These are phyloP conservation scores for Xyliphius kryptos DNA, from an alignment of 2,113 vertebrate genomes.

Conservation along the genomic window DNA sequence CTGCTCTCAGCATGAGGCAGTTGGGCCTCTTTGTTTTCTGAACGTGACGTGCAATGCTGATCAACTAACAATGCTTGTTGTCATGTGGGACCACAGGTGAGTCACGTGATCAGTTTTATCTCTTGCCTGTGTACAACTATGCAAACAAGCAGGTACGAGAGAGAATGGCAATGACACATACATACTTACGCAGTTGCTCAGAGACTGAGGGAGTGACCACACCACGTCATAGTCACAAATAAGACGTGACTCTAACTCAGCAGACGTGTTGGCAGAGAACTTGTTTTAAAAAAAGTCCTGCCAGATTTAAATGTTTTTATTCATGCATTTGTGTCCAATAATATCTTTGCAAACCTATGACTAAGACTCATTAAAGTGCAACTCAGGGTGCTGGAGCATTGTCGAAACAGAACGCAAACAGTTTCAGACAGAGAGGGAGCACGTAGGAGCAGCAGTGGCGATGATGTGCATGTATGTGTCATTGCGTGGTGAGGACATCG, in stretches of 20 bases:
- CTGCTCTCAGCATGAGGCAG: constrained; percentile 17
- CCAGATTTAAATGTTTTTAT: constrained; percentile 5
- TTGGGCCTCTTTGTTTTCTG: constrained; percentile 37
- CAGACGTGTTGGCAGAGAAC: too few species aligned
- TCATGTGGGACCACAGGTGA: too few species aligned
- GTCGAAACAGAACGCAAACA: neutral
- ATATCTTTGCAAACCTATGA: constrained; percentile 12
- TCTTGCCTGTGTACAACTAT: constrained; percentile 36
- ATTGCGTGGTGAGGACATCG: constrained; percentile 27
- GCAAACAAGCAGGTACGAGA: constrained; percentile 33
- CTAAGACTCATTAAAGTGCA: constrained; percentile 16
- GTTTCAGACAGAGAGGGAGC: neutral
- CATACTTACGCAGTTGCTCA: constrained; percentile 3
- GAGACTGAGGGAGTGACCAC: neutral
- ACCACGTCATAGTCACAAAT: neutral
- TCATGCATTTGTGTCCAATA: too few species aligned
- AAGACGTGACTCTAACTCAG: too few species aligned
- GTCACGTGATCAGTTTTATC: too few species aligned
- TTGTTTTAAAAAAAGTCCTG: constrained; percentile 19
- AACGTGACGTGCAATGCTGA: constrained; percentile 30
- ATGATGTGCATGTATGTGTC: neutral
- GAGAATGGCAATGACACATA: neutral
- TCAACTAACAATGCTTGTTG: constrained; percentile 5
- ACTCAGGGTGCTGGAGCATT: neutral
- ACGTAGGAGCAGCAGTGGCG: neutral